Base-by-base conservation (phyloP, 2,113 vertebrate species). In the Xerus inauris region DNA sequence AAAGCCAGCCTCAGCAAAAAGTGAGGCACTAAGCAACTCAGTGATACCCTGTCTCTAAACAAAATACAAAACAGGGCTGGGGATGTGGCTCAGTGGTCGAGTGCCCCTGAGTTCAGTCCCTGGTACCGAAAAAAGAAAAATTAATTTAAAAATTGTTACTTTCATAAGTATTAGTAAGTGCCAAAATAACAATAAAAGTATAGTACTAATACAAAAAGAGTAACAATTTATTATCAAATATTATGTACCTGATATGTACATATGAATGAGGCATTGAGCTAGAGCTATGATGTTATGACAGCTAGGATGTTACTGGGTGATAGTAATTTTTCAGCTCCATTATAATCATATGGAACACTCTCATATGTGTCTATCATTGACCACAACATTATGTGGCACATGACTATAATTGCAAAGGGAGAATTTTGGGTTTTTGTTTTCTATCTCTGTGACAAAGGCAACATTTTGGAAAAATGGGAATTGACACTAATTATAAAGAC, bases 401-500 rank as follows among this genome's bases (percentile, higher is more conserved):
- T 47, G 32, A 42, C 54, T 89, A 2, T 9, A 83, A 95, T 28
- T 51, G 20, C 51, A 87, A 96, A 92, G 30, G 9, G 26, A 93
- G 12, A 92, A 64, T 65, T 88, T 67, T 7, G 89, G 47, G 64
- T 87, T 65, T 81, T 73, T 62, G 49, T 86, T 87, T 84, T 84
- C 40, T 92, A 72, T 26, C 16, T 92, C 94, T 94, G 49, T 76
- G 73, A 71, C 35, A 26, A 72, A 90, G 14, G 19, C 22, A 94
- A 45, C 14, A 93, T 77, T 87, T 79, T 40, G 88, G 28, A 90
- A 83, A 97, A 91, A 54, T 81, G 2, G 38, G 17, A 76, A 17
- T 22, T 71, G 51, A 85, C 38, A 72, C 45, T 75, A 65, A 97
- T 59, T 89, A 12, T 45, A 32, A 30, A 93, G 11, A 84, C 17